phyloP scores from a whole-genome alignment of 2,797 vertebrate species.

The Masticophis lateralis region DNA sequence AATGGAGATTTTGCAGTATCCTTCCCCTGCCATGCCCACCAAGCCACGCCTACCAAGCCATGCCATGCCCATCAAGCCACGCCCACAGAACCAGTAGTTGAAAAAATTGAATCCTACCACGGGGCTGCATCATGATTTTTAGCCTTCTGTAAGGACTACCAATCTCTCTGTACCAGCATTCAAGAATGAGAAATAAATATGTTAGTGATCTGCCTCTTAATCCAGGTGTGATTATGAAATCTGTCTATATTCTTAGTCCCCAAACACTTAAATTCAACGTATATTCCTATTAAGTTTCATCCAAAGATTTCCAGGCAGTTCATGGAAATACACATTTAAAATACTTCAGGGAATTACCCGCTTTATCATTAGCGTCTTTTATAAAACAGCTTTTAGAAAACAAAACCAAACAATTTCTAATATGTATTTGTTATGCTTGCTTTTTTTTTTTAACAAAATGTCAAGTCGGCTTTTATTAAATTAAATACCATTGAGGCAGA shows the following conservation, averaged over 20 bases:
- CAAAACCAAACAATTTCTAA: not conserved
- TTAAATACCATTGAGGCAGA: not conserved
- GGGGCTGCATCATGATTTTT: not conserved
- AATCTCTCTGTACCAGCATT: not conserved
- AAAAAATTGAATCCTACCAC: no score
- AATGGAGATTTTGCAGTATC: no score
- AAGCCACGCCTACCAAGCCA: no score
- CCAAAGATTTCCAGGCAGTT: not conserved
- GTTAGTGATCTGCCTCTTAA: not conserved
- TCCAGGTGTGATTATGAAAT: not conserved
- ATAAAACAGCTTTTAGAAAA: not conserved
- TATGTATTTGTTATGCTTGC: not conserved
- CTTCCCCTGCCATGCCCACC: no score
- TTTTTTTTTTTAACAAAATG: not conserved
- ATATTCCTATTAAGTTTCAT: not conserved
- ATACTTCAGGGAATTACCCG: not conserved
- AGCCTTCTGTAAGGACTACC: not conserved
- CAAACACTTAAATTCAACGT: not conserved
- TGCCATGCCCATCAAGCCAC: no score
- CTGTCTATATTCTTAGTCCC: not conserved
- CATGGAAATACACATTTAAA: not conserved
- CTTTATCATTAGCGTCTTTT: not conserved
- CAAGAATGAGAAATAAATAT: not conserved
- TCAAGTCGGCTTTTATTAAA: not conserved
- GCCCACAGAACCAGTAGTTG: no score